These are phyloP conservation scores for Manacus vitellinus DNA, from an alignment of 2,113 vertebrate species.

Conservation along the genomic window DNA sequence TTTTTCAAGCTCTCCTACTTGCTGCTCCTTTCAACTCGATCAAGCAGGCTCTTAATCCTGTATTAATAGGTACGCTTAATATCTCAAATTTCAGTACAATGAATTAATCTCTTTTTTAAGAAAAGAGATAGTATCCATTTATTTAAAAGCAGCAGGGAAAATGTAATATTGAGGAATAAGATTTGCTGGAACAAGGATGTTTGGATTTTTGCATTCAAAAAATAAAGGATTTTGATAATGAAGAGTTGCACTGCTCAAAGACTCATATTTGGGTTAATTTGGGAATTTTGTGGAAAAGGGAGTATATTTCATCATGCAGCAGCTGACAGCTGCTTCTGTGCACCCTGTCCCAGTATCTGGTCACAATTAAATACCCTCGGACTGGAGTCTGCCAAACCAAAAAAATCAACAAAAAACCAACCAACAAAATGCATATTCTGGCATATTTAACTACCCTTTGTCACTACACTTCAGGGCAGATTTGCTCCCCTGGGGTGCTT, in stretches of 20 bases:
- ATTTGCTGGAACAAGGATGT: neutral
- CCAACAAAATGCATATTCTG: neutral
- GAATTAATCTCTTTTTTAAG: neutral
- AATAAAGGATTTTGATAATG: neutral
- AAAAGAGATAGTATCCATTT: neutral
- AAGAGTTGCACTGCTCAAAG: neutral
- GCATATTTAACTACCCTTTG: neutral
- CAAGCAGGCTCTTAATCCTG: neutral
- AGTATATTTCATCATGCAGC: neutral
- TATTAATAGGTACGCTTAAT: neutral
- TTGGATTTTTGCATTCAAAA: neutral
- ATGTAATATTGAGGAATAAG: fast-evolving
- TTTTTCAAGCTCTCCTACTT: neutral
- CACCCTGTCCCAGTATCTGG: neutral
- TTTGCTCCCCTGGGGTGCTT: neutral
- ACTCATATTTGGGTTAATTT: neutral
- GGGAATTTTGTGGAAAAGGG: neutral
- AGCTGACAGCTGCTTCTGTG: neutral
- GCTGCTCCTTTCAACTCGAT: neutral
- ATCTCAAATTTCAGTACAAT: neutral
- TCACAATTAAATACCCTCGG: neutral
- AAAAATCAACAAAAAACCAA: neutral
- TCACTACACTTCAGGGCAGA: neutral
- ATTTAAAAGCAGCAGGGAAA: neutral
- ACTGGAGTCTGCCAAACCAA: neutral